phyloP scores from a whole-genome alignment of 2,888 invertebrate genomes.

The Drosophila leonis region DNA sequence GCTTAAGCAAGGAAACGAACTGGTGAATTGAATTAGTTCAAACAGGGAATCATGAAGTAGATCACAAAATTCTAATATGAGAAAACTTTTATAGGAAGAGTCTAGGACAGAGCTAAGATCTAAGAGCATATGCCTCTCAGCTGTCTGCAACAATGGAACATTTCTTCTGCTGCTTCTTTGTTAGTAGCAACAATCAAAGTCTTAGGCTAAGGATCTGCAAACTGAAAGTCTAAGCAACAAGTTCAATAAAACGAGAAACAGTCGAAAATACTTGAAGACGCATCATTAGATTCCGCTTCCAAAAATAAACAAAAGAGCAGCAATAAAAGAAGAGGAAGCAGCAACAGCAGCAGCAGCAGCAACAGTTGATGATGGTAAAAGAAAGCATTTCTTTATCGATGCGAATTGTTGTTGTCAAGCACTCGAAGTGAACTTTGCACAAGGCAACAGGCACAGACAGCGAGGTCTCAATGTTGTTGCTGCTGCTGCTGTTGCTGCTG shows the following conservation, averaged over 20 bases:
- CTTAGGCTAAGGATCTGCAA: conserved; percentile 43
- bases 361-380: conserved; percentile 20
- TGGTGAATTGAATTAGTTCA: not conserved
- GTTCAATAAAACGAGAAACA: conserved; percentile 11
- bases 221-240: conserved; percentile 43
- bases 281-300: conserved; percentile 57
- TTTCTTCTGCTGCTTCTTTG: not conserved
- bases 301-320: conserved; percentile 45
- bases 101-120: too few species aligned
- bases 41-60: too few species aligned
- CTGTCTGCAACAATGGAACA: not conserved
- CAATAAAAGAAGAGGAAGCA: not conserved
- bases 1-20: not conserved
- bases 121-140: not conserved
- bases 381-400: conserved; percentile 65
- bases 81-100: too few species aligned
- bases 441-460: conserved; percentile 58
- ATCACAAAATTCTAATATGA: not conserved
- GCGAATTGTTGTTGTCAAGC: conserved; percentile 42
- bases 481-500: conserved; percentile 8
- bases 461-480: conserved; percentile 54
- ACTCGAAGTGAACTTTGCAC: conserved; percentile 59
- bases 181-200: conserved; percentile 27
- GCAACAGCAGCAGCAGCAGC: conserved; percentile 11
- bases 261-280: conserved; percentile 17